phyloP scores from a whole-genome alignment of 2,888 invertebrate genomes.

The Hecatera dysodea region DNA sequence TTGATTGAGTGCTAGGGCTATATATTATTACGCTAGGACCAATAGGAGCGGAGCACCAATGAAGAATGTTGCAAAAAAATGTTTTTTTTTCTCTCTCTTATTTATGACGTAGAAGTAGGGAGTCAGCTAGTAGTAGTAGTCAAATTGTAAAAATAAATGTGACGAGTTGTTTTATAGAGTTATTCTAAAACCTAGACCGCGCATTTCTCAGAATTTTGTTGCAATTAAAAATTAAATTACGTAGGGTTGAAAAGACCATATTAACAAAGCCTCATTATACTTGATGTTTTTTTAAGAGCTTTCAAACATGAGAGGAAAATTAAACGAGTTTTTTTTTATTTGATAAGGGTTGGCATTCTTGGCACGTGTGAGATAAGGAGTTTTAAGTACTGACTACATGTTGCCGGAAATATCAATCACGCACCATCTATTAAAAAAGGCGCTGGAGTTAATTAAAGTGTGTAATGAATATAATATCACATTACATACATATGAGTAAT shows the following conservation, averaged over 20 bases:
- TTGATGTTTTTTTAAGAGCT: slow-evolving; percentile 38
- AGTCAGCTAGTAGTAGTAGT: too few relatives aligned
- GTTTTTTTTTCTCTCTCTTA: too few relatives aligned
- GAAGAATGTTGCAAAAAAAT: too few relatives aligned
- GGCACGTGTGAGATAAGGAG: slow-evolving; percentile 40
- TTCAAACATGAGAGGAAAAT: slow-evolving; percentile 32
- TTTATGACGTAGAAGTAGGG: too few relatives aligned
- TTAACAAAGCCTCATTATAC: slow-evolving; percentile 45
- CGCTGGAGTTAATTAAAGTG: slow-evolving; percentile 13
- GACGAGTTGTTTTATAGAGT: neutral
- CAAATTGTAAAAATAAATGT: too few relatives aligned
- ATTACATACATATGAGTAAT: neutral
- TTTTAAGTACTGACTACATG: slow-evolving; percentile 13
- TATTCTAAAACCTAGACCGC: neutral
- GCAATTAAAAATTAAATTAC: slow-evolving; percentile 18
- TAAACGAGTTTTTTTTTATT: slow-evolving; percentile 45
- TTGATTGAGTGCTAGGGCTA: too few relatives aligned
- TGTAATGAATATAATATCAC: neutral
- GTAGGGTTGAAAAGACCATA: neutral
- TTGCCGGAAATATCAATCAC: slow-evolving; percentile 42
- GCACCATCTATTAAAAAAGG: slow-evolving; percentile 36
- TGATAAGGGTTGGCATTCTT: slow-evolving; percentile 51
- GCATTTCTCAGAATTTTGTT: slow-evolving; percentile 1
- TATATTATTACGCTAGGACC: too few relatives aligned
- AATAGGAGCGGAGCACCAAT: too few relatives aligned